phyloP scores from a whole-genome alignment of 2,888 invertebrate species.

The Cataglyphis rosenhaueri region DNA sequence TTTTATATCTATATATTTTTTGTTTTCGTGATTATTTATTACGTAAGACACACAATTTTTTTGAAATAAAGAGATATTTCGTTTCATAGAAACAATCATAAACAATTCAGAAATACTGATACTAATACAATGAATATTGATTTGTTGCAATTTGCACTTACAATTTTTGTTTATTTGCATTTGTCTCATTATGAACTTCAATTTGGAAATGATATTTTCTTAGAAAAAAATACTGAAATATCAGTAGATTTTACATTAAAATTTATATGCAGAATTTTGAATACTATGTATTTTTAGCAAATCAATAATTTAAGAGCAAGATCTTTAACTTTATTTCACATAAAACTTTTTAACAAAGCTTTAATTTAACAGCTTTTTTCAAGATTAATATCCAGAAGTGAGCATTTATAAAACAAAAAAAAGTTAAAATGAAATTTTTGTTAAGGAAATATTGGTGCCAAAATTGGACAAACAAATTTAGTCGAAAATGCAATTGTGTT shows the following conservation, averaged over 20 bases:
- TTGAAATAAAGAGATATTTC: not conserved
- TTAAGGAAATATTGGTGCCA: not conserved
- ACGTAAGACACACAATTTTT: not conserved
- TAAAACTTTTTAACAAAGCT: not conserved
- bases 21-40: not conserved
- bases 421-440: not conserved
- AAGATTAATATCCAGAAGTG: not conserved
- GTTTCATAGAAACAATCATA: slow-evolving; percentile 4
- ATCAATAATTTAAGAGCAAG: not conserved
- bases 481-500: not conserved
- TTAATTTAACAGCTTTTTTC: not conserved
- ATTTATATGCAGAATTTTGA: not conserved
- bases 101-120: slow-evolving; percentile 3
- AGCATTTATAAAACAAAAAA: not conserved
- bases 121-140: not conserved
- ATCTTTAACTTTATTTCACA: not conserved
- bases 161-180: not conserved
- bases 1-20: slow-evolving; percentile 7
- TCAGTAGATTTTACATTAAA: not conserved
- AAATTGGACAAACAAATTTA: not conserved
- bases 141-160: not conserved
- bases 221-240: not conserved
- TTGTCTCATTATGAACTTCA: not conserved
- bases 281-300: not conserved
- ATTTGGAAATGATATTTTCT: not conserved